Evolutionary conservation across 1,140 invertebrate species (phyloP), one percentile per base, ranked within the genome.

Genomic region (Bombus impatiens): DNA sequence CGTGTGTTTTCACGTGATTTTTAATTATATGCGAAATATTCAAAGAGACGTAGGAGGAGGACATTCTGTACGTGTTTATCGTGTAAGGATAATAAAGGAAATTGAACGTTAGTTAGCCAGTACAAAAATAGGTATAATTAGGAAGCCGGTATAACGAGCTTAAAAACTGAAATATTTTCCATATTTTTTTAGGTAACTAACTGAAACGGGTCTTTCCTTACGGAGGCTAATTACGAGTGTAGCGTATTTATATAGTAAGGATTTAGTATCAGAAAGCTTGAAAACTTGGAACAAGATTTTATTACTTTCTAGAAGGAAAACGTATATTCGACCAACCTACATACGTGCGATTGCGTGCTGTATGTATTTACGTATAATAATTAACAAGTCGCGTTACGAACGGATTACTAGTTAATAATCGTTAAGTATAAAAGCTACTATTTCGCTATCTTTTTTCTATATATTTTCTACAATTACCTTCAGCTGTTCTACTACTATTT

Each of bases 111-210:
- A 57, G 44, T 37, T 57, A 37, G 12, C 22, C 32, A 1, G 35
- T 18, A 35, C 35, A 6, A 47, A 32, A 37, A 13, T 12, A 22
- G 71, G 13, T 44, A 59, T 37, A 57, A 77, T 77, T 77, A 77
- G 13, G 57, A 77, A 77, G 47, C 47, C 32, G 75, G 47, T 37
- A 42, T 77, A 77, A 77, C 57, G 75, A 77, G 75, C 75, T 76
- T 76, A 76, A 53, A 35, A 57, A 37, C 25, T 57, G n/a, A 77
- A 77, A 57, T 37, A 57, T 25, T 57, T 59, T 25, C 35, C 22
- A 13, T n/a, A 57, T 37, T 57, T 37, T 67, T 37, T 77, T 28
- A 37, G 47, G 8, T 37, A 77, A 35, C 44, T 22, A 53, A 76
- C 44, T 37, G 10, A 76, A 76, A 57, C 74, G 25, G 74, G n/a